Percentiles rank a stretch among this genome's conserved stretches.
Evolutionary conservation across 2,888 invertebrate species (phyloP).

Genomic region (Oegoconia quadripuncta): DNA sequence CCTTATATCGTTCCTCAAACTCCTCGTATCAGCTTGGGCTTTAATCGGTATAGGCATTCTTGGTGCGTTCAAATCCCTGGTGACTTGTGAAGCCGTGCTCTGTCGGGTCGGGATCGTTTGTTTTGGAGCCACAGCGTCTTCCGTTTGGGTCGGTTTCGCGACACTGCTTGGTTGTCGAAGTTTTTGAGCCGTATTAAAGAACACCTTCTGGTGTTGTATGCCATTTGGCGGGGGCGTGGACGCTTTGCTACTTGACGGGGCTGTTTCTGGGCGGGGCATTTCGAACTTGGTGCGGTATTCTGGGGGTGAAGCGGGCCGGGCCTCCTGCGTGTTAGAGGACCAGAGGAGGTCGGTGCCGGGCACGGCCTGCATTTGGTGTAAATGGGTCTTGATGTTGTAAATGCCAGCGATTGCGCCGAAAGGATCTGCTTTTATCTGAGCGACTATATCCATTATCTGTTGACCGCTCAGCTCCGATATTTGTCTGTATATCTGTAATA

Average conservation of each 20-base stretch:
- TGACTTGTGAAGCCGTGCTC: not conserved
- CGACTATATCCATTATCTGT: conserved; percentile 59
- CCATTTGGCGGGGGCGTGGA: conserved; percentile 7
- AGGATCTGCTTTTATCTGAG: conserved; percentile 73
- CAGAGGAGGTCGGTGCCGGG: conserved; percentile 52
- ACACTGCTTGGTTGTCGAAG: not conserved
- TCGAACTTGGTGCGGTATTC: conserved; percentile 40
- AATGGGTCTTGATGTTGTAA: conserved; percentile 78
- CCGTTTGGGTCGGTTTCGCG: not conserved
- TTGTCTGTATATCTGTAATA: conserved; percentile 62
- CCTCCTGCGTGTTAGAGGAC: conserved; percentile 43
- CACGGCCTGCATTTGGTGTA: conserved; percentile 44
- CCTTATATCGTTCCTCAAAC: not conserved
- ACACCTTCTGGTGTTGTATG: conserved; percentile 7
- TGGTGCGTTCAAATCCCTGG: not conserved
- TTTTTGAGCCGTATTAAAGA: conserved; percentile 4
- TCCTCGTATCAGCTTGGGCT: not conserved
- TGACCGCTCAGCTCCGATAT: conserved; percentile 70
- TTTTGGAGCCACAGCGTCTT: not conserved
- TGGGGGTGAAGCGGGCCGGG: conserved; percentile 46
- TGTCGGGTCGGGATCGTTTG: not conserved
- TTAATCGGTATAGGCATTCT: not conserved
- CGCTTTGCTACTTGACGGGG: conserved; percentile 13
- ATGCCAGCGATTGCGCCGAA: conserved; percentile 80
- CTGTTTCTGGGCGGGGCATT: conserved; percentile 13